These are phyloP conservation scores for Trachelipus rathkii DNA, from an alignment of 1,140 invertebrate species.

Conservation along the genomic window DNA sequence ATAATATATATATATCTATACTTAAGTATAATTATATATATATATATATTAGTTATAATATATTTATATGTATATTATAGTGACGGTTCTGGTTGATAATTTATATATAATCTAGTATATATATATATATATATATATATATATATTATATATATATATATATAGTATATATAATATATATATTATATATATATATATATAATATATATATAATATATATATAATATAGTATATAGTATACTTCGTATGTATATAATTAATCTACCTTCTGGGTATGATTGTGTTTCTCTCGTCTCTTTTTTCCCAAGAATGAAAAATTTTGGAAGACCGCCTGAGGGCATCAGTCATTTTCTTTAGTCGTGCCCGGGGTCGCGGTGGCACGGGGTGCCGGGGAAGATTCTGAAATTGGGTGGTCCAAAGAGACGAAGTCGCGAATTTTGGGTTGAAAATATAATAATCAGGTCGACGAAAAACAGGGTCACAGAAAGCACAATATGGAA, in stretches of 20 bases:
- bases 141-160: conserved; percentile 10
- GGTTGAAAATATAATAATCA: too few species aligned
- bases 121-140: not conserved
- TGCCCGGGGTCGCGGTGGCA: conserved; percentile 94
- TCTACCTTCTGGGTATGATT: conserved; percentile 97
- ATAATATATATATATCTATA: too few species aligned
- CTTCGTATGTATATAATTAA: conserved; percentile 53
- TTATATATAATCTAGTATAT: too few species aligned
- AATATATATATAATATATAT: conserved; percentile 4
- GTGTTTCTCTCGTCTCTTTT: conserved; percentile 83
- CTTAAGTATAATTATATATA: too few species aligned
- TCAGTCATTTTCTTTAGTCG: conserved; percentile 98
- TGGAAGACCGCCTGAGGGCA: conserved; percentile 89
- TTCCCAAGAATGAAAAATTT: conserved; percentile 96
- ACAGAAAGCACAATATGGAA: too few species aligned
- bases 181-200: conserved; percentile 15
- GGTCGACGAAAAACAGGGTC: too few species aligned
- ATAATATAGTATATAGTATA: conserved; percentile 2
- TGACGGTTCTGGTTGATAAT: too few species aligned
- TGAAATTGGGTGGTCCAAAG: conserved; percentile 56
- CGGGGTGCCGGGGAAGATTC: conserved; percentile 89
- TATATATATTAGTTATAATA: too few species aligned
- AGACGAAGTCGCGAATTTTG: not conserved
- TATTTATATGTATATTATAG: too few species aligned
- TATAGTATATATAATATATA: not conserved